These are phyloP conservation scores for Brotula barbata DNA, from an alignment of 2,797 vertebrate species.

Conservation along the genomic window DNA sequence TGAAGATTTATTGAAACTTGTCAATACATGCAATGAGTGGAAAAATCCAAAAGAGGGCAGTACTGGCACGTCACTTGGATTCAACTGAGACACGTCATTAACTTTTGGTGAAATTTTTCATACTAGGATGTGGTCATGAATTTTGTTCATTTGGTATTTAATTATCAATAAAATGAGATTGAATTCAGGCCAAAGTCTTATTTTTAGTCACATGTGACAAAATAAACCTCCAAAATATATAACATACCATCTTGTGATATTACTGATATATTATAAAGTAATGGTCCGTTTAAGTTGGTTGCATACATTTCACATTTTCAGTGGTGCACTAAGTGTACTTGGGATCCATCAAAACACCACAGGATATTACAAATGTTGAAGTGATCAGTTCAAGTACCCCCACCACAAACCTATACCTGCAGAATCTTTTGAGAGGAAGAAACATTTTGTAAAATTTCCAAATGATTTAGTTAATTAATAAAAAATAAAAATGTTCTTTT, in stretches of 20 bases:
- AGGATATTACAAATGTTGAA: no score
- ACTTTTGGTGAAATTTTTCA: constrained; percentile 24
- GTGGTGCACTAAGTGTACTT: no score
- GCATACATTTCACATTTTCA: constrained; percentile 30
- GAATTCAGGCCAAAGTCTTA: constrained; percentile 12
- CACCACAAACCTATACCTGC: no score
- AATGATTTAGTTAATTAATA: no score
- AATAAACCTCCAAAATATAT: constrained; percentile 35
- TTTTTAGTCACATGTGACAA: constrained; percentile 32
- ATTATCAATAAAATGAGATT: constrained; percentile 14
- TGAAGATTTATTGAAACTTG: not conserved
- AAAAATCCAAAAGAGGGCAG: constrained; percentile 49
- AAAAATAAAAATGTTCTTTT: no score
- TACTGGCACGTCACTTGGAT: not conserved
- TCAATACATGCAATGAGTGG: constrained; percentile 2
- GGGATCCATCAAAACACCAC: no score
- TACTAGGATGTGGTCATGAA: constrained; percentile 22
- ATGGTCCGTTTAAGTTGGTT: constrained; percentile 34
- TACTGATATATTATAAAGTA: no score
- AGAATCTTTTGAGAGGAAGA: no score
- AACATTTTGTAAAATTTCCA: no score
- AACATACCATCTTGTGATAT: constrained; percentile 29
- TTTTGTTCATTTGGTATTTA: constrained; percentile 27
- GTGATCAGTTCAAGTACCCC: no score
- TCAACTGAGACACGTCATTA: constrained; percentile 15